These are phyloP conservation scores for Aphodius granarius DNA, from an alignment of 2,888 invertebrate genomes.

Conservation along the genomic window DNA sequence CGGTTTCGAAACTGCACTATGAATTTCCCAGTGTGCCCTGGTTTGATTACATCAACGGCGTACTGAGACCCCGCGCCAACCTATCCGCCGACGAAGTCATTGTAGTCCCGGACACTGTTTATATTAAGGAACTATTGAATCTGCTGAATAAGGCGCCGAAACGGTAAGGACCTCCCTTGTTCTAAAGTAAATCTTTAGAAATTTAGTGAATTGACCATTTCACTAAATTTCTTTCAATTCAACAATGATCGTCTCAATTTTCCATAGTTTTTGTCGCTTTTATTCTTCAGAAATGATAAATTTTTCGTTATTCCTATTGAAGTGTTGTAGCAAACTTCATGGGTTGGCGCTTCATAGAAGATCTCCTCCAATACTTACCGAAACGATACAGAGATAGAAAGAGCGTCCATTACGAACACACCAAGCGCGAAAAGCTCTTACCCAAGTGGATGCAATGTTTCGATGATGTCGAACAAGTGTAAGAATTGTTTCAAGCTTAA, in stretches of 20 bases:
- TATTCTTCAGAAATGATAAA: too few species aligned
- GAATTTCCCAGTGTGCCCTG: slow-evolving; percentile 52
- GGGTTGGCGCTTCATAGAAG: slow-evolving; percentile 45
- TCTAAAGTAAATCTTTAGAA: too few species aligned
- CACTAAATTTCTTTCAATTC: too few species aligned
- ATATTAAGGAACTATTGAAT: slow-evolving; percentile 42
- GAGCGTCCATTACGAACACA: slow-evolving; percentile 35
- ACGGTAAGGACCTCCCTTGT: slow-evolving; percentile 40
- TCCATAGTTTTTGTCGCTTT: too few species aligned
- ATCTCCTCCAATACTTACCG: slow-evolving; percentile 44
- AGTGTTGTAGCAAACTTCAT: slow-evolving; percentile 49
- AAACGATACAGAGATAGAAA: slow-evolving; percentile 39
- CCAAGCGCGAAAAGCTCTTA: slow-evolving; percentile 14
- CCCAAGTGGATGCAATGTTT: slow-evolving; percentile 32
- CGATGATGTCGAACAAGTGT: slow-evolving; percentile 29
- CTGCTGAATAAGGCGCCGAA: slow-evolving; percentile 43
- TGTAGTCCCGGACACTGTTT: slow-evolving; percentile 41
- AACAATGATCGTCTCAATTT: too few species aligned
- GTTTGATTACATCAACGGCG: slow-evolving; percentile 45
- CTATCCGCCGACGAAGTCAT: slow-evolving; percentile 46
- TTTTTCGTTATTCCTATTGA: slow-evolving; percentile 10
- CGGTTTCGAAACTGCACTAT: slow-evolving; percentile 55
- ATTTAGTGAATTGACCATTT: too few species aligned
- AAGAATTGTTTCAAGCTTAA: slow-evolving; percentile 21
- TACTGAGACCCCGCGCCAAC: slow-evolving; percentile 39